phyloP scores from a whole-genome alignment of 2,113 vertebrate species.

The Lepus timidus region DNA sequence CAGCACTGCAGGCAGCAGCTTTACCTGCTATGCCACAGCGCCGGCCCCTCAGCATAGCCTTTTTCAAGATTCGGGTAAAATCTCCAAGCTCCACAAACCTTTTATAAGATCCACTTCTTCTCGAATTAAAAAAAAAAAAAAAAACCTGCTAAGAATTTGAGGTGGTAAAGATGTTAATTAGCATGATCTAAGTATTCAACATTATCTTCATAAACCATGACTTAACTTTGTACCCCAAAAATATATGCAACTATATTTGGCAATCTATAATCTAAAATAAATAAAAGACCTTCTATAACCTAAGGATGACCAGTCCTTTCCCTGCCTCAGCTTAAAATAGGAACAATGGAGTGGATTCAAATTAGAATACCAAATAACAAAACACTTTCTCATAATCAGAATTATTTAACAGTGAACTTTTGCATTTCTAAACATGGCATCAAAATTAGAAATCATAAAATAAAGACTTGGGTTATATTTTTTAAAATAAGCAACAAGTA shows the following conservation, averaged over 20 bases:
- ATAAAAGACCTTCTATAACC: not conserved
- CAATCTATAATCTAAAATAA: not conserved
- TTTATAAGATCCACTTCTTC: not conserved
- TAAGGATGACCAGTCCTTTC: not conserved
- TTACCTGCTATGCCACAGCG: no score
- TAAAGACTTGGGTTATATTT: not conserved
- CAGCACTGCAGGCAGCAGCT: no score
- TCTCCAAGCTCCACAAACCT: not conserved
- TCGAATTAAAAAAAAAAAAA: not conserved
- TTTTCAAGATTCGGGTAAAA: conserved; percentile 18
- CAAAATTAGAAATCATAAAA: not conserved
- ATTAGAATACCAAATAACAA: not conserved
- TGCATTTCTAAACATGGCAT: not conserved
- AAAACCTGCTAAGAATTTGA: not conserved
- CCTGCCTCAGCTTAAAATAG: not conserved
- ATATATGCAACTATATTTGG: not conserved
- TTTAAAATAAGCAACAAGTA: conserved; percentile 2
- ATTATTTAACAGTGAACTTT: not conserved
- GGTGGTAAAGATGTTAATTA: not conserved
- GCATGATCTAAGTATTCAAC: no score
- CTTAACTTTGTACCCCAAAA: not conserved
- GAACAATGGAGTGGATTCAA: not conserved
- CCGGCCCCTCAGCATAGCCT: not conserved
- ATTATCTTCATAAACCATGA: not conserved
- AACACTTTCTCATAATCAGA: not conserved